phyloP scores from a whole-genome alignment of 2,888 invertebrate species.

The Lamproptera curius region DNA sequence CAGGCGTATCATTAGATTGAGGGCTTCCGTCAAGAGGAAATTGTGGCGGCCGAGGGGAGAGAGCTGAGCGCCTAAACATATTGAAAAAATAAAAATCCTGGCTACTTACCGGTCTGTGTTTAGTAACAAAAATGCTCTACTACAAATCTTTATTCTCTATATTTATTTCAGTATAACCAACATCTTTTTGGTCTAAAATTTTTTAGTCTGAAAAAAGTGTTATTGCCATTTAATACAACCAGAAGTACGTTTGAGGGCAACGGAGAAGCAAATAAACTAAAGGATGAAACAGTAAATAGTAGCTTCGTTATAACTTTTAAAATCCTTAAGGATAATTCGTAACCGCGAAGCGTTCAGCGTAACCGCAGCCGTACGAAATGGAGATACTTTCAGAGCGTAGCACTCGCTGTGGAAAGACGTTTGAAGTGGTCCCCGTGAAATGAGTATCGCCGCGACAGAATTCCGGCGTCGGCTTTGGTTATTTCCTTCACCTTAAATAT shows the following conservation, averaged over 20 bases:
- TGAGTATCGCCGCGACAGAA: conserved; percentile 71
- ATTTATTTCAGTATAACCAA: too few species aligned
- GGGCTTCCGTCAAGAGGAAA: conserved; percentile 78
- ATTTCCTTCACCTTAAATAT: conserved; percentile 76
- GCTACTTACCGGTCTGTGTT: conserved; percentile 55
- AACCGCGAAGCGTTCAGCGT: conserved; percentile 1
- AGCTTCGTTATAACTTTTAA: neutral
- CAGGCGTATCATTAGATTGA: conserved; percentile 79
- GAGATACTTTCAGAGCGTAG: conserved; percentile 45
- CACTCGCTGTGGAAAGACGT: conserved; percentile 62
- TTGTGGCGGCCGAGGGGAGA: conserved; percentile 72
- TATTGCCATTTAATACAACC: too few species aligned
- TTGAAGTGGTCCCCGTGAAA: conserved; percentile 71
- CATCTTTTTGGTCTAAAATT: too few species aligned
- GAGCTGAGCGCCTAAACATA: conserved; percentile 72
- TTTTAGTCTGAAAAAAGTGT: too few species aligned
- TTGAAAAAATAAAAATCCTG: conserved; percentile 77
- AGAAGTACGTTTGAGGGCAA: too few species aligned
- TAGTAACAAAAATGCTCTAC: conserved; percentile 49
- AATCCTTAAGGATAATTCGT: neutral
- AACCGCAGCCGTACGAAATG: conserved; percentile 31
- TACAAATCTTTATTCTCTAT: too few species aligned
- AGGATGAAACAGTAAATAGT: too few species aligned
- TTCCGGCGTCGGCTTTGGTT: conserved; percentile 59
- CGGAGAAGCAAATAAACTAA: too few species aligned